A percentile compares a stretch with the other conserved stretches of the same genome.
Evolutionary conservation across 1,140 invertebrate species (phyloP).

Genomic region (Phenacoccus solenopsis): DNA sequence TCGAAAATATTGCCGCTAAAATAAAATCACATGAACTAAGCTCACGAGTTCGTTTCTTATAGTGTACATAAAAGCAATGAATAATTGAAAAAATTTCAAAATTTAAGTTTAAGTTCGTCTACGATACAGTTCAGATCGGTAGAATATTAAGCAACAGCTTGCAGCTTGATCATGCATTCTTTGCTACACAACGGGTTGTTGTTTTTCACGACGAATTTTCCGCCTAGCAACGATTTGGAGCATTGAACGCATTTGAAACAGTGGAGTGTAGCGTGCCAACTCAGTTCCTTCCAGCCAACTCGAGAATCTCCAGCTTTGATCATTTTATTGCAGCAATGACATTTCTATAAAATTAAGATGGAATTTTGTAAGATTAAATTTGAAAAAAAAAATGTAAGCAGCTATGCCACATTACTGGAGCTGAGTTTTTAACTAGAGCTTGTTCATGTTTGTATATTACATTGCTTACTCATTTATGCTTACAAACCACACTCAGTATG

Average conservation of each 20-base stretch:
- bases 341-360: constrained; percentile 42
- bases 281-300: constrained; percentile 54
- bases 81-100: too few species aligned
- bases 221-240: constrained; percentile 52
- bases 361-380: background rate
- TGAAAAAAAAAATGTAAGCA: background rate
- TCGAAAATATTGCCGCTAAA: too few species aligned
- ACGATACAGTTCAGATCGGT: too few species aligned
- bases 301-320: constrained; percentile 65
- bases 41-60: too few species aligned
- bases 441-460: constrained; percentile 1
- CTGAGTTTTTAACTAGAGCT: too few species aligned
- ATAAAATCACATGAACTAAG: too few species aligned
- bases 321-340: constrained; percentile 50
- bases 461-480: too few species aligned
- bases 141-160: background rate
- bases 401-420: too few species aligned
- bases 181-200: constrained; percentile 50
- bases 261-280: constrained; percentile 61
- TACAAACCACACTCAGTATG: too few species aligned
- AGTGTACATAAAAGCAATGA: too few species aligned
- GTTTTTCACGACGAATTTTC: constrained; percentile 48
- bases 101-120: too few species aligned
- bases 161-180: constrained; percentile 23
- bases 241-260: constrained; percentile 65